phyloP scores from a whole-genome alignment of 53 echinoderm and acorn worm species.

The Stichopus horrens region DNA sequence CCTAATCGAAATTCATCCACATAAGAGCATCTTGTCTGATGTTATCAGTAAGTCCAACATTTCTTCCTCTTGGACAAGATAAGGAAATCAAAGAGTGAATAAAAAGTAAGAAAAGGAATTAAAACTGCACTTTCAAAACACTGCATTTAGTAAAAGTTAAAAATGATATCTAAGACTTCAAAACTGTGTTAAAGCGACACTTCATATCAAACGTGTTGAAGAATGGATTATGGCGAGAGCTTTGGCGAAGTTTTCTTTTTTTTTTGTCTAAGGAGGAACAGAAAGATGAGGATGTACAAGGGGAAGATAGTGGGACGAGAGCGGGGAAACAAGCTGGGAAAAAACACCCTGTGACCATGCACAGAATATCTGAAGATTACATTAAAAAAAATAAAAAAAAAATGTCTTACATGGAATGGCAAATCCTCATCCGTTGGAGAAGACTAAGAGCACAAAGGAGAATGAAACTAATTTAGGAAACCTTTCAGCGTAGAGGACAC shows the following conservation, averaged over 20 bases:
- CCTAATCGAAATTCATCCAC: not conserved
- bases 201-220: not conserved
- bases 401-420: slow-evolving; percentile 34
- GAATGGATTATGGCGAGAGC: not conserved
- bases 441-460: not conserved
- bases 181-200: not conserved
- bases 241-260: not conserved
- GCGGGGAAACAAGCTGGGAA: not conserved
- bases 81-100: not conserved
- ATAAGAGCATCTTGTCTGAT: too few relatives aligned
- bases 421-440: slow-evolving; percentile 42
- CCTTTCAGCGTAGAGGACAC: too few relatives aligned
- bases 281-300: not conserved
- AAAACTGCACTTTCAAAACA: too few relatives aligned
- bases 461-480: not conserved
- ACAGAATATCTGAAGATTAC: slow-evolving; percentile 14
- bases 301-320: not conserved
- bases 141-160: not conserved
- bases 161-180: not conserved
- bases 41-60: too few relatives aligned
- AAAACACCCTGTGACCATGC: slow-evolving; percentile 19
- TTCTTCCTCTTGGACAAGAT: too few relatives aligned
- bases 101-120: not conserved
- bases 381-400: not conserved
- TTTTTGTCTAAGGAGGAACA: not conserved